phyloP scores from a whole-genome alignment of 2,888 invertebrate species.

The Phrixothrix hirtus region DNA sequence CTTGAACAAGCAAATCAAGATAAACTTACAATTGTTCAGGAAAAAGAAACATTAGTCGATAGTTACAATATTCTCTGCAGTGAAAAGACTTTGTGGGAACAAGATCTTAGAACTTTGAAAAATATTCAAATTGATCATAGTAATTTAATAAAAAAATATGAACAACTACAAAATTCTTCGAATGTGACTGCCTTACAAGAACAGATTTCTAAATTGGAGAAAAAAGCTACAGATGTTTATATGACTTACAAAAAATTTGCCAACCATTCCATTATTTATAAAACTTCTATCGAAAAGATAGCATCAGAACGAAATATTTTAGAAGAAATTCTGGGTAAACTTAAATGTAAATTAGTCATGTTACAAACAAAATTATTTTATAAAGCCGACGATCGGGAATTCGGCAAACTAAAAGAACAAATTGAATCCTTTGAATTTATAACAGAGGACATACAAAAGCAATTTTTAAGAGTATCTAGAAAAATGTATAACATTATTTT shows the following conservation, averaged over 20 bases:
- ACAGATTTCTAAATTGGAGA: slow-evolving; percentile 35
- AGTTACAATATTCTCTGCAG: slow-evolving; percentile 46
- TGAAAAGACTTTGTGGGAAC: slow-evolving; percentile 39
- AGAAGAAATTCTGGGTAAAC: slow-evolving; percentile 30
- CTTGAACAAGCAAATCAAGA: slow-evolving; percentile 41
- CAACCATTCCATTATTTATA: slow-evolving; percentile 25
- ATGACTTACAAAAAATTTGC: slow-evolving; percentile 34
- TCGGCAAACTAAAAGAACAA: slow-evolving; percentile 37
- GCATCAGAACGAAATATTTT: slow-evolving; percentile 32
- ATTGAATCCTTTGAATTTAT: slow-evolving; percentile 39
- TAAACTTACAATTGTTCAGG: slow-evolving; percentile 31
- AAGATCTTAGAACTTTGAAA: not conserved
- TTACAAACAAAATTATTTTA: slow-evolving; percentile 33
- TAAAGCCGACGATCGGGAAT: slow-evolving; percentile 30
- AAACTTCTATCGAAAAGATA: slow-evolving; percentile 30
- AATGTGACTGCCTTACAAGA: slow-evolving; percentile 24
- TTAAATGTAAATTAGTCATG: slow-evolving; percentile 31
- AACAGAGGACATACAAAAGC: slow-evolving; percentile 42
- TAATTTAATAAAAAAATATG: slow-evolving; percentile 8
- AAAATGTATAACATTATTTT: slow-evolving; percentile 36
- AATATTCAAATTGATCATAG: slow-evolving; percentile 1
- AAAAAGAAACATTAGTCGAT: slow-evolving; percentile 34
- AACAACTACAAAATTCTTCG: not conserved
- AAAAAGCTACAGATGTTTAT: slow-evolving; percentile 31
- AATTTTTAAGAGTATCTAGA: slow-evolving; percentile 38